Evolutionary conservation across 2,888 invertebrate species (phyloP), one percentile per base, ranked within the genome.

Genomic region (Odontocolon sp.): DNA sequence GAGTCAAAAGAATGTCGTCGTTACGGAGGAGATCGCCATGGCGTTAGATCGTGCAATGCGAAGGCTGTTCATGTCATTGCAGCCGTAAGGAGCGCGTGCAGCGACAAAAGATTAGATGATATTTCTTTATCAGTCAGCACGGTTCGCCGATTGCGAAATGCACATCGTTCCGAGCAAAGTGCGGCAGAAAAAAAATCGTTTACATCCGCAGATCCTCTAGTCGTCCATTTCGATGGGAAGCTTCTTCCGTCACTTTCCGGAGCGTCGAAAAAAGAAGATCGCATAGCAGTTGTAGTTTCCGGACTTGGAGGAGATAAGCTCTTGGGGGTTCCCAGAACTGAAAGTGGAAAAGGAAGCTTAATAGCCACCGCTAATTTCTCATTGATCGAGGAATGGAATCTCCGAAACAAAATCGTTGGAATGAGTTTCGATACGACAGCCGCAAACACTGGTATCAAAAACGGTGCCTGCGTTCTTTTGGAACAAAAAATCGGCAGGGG

Each of bases 401-500:
- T 42, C 8, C 5, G n/a, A 5, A 26, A 59, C 9, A 11, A 42
- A 59, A 40, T 42, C 4, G 23, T 38, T 3, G 21, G 59, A 1
- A 14, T 59, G 3, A 23, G 40, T 21, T 59, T 40, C 23, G 57
- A 59, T 23, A 59, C 57, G 14, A n/a, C 40, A 11, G 57, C 57
- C 3, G 57, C 23, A 21, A 59, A 59, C 21, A 59, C 59, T 21
- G 59, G 59, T 3, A 11, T 40, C 4, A 38, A 38, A 16, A 40
- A 26, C 3, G 28, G 42, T 23, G 57, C 42, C 6, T 59, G 57
- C 26, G 21, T 40, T 6, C 9, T 59, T 14, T 40, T 59, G 11
- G 57, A 59, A n/a, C 57, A 42, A 14, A 76, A 68, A 54, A 14
- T 84, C 14, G 68, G 69, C 5, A 75, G 66, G 68, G 70, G 77